Conservation (phyloP, 2,113 vertebrate genomes). For the Rhea americana region DNA sequence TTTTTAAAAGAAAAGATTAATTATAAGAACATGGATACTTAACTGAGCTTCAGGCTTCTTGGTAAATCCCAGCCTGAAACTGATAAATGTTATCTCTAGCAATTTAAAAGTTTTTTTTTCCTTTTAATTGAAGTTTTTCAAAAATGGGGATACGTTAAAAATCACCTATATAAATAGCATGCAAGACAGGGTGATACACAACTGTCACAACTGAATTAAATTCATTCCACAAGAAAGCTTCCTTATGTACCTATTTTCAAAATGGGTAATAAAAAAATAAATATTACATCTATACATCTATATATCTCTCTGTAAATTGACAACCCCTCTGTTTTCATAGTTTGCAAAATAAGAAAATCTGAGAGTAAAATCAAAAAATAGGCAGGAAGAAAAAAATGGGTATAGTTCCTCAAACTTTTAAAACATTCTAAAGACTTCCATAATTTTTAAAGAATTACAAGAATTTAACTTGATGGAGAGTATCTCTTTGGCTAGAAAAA, state of each 20-base stretch:
- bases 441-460: background rate
- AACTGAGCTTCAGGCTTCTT: conserved; percentile 26
- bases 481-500: background rate
- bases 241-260: background rate
- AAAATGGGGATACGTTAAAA: background rate
- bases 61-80: background rate
- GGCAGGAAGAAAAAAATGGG: background rate
- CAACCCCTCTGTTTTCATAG: background rate
- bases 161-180: background rate
- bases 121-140: conserved; percentile 13
- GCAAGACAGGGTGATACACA: background rate
- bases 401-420: background rate
- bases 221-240: background rate
- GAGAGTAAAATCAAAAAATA: background rate
- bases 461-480: background rate
- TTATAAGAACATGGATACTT: conserved; percentile 51
- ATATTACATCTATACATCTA: background rate
- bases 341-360: background rate
- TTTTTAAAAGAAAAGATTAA: conserved; percentile 34
- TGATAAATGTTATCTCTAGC: conserved; percentile 41
- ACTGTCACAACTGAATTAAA: background rate
- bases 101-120: conserved; percentile 19
- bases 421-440: background rate
- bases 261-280: background rate
- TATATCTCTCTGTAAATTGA: background rate